Base-by-base conservation (phyloP, 2,113 vertebrate species). In the Paedocypris sp. region DNA sequence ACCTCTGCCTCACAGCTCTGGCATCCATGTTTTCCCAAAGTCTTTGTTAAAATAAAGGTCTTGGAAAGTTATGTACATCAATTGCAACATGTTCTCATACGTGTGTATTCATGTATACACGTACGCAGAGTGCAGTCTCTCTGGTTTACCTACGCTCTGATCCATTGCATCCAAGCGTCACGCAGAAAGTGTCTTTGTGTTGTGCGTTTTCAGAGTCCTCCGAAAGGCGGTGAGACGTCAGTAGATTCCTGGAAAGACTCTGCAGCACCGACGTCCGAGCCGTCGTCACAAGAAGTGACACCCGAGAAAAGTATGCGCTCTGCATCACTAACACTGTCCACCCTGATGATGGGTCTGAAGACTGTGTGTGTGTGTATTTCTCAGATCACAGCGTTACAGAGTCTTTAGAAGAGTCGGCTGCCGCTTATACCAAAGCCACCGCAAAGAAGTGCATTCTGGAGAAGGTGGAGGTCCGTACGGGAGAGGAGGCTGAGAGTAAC, bases 351-450 rank as follows among this genome's bases (percentile, higher is more conserved):
- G n/a, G n/a, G n/a, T n/a, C n/a, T n/a, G n/a, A n/a, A n/a, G n/a
- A n/a, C n/a, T 41, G n/a, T 31, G n/a, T 28, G 4, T 23, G 9
- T 62, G 54, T 66, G 10, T 68, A 2, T 64, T 69, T 66, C 43
- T 77, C 75, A 90, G 89, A 78, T 66, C 85, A 89, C 80, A 87
- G 84, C 29, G 81, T 91, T 80, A 86, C 90, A 11, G 92, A 97
- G 75, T 97, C 93, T 13, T 86, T 99, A 83, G 95, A 89, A 6
- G 93, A 98, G 73, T 99, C 95, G 5, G 95, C 95, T 11, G 95
- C 94, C 35, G 95, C 95, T 23, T 98, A 99, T 73, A 99, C 95
- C 73, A 98, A 97, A 88, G 95, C 95, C 28, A 99, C 93, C 13
- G 94, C 94, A 42, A 88, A 90, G 78, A 92, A 90, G 77, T 99